These are phyloP conservation scores for Pseudois nayaur DNA, from an alignment of 2,113 vertebrate genomes.

Conservation along the genomic window DNA sequence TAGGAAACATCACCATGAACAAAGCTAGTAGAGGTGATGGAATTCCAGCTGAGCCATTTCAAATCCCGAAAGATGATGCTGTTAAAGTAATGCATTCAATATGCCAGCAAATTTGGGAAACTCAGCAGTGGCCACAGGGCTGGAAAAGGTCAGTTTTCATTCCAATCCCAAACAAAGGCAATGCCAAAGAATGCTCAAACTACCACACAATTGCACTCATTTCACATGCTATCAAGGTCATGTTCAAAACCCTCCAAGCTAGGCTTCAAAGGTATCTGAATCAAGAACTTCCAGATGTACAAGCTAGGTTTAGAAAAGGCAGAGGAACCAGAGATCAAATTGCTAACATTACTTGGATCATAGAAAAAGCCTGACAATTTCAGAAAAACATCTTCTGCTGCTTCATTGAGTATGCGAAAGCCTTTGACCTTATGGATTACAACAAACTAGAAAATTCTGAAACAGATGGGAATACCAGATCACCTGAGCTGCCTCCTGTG, in stretches of 20 bases:
- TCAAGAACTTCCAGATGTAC: not conserved
- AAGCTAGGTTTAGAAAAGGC: not conserved
- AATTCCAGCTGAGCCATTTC: not conserved
- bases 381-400: not conserved
- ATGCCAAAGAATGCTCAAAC: not conserved
- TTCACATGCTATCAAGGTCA: not conserved
- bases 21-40: not conserved
- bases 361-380: not conserved
- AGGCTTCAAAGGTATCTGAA: not conserved
- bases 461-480: not conserved
- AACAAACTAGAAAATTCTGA: not conserved
- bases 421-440: not conserved
- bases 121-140: not conserved
- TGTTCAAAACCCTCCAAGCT: not conserved
- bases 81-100: not conserved
- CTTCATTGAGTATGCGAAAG: not conserved
- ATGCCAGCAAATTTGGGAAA: not conserved
- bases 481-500: fast-evolving
- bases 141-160: not conserved
- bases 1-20: not conserved
- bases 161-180: not conserved
- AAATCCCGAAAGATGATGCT: not conserved
- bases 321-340: not conserved
- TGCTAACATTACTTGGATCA: not conserved
- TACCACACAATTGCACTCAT: not conserved